phyloP scores from a whole-genome alignment of 1,140 invertebrate species.

The Lepidotrigona ventralis region DNA sequence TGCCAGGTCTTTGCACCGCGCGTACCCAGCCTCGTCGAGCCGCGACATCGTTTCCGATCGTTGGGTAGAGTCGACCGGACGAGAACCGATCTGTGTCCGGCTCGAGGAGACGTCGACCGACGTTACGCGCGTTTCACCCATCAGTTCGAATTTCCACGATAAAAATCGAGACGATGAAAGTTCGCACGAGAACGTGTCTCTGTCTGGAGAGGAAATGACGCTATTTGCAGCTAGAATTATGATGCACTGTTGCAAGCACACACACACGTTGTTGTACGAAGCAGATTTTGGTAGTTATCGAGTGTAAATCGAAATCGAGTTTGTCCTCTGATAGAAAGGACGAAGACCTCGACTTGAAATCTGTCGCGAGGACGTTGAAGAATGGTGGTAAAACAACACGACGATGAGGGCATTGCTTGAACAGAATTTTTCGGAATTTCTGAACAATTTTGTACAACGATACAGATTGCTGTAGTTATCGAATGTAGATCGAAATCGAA shows the following conservation, averaged over 20 bases:
- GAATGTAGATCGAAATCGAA: background rate
- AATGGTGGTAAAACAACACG: background rate
- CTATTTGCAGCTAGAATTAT: background rate
- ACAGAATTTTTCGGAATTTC: too few species aligned
- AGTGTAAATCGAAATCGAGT: background rate
- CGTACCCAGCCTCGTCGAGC: conserved; percentile 39
- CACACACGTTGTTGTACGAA: too few species aligned
- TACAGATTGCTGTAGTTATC: background rate
- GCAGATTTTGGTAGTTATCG: too few species aligned
- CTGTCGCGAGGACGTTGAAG: background rate
- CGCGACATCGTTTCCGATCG: conserved; percentile 63
- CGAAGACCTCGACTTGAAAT: background rate
- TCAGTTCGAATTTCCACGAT: conserved; percentile 21
- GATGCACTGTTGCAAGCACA: background rate
- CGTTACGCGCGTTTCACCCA: background rate
- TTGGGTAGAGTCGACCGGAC: conserved; percentile 46
- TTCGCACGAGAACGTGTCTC: background rate
- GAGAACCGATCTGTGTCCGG: conserved; percentile 42
- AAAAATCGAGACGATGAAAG: conserved; percentile 11
- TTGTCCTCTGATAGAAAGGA: background rate
- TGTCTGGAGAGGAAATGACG: background rate
- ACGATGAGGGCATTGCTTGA: background rate
- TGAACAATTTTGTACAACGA: background rate
- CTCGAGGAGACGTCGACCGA: background rate
- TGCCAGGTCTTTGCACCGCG: conserved; percentile 64